Conservation (phyloP, 2,888 invertebrate genomes). For the Dusona sp. region DNA sequence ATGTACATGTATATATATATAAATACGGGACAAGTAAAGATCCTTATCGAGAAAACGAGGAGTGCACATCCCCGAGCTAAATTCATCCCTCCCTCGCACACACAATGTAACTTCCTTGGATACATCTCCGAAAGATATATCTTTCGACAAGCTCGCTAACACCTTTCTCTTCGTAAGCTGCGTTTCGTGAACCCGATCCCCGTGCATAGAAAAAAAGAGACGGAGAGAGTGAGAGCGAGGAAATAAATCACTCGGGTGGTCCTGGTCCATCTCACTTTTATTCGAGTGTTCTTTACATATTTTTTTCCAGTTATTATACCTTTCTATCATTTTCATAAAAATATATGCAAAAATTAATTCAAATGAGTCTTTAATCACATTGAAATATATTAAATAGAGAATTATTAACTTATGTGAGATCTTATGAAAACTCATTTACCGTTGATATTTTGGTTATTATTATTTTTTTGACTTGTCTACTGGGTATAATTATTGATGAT, state of each 20-base stretch:
- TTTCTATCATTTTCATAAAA: neutral
- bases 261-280: neutral
- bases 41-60: conserved; percentile 60
- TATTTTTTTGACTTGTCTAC: neutral
- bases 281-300: neutral
- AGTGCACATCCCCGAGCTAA: conserved; percentile 60
- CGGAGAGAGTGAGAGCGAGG: neutral
- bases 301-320: neutral
- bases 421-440: no score
- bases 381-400: neutral
- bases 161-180: conserved; percentile 57
- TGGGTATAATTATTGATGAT: neutral
- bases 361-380: neutral
- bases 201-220: conserved; percentile 13
- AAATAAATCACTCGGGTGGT: conserved; percentile 53
- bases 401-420: neutral
- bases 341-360: neutral
- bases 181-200: conserved; percentile 14
- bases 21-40: conserved; percentile 54
- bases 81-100: conserved; percentile 45
- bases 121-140: conserved; percentile 54
- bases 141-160: conserved; percentile 66
- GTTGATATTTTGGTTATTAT: neutral
- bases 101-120: conserved; percentile 27
- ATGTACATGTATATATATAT: neutral